Evolutionary conservation across 2,797 vertebrate species (phyloP), one percentile per base, ranked within the genome.

Genomic region (Bovichtus diacanthus): DNA sequence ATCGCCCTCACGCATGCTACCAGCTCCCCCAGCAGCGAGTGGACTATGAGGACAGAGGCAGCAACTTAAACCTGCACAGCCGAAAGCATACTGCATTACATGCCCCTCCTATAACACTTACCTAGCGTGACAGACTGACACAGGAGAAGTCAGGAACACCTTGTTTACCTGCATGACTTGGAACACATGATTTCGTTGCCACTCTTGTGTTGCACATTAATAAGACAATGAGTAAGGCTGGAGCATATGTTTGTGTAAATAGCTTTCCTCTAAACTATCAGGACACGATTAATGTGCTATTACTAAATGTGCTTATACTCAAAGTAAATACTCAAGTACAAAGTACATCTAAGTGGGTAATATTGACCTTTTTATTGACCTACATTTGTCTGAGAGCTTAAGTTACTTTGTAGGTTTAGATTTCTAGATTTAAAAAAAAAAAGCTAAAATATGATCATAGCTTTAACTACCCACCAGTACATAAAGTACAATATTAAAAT

Each of bases 21-120:
- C 76, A 55, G 70, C 76, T 76, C 44, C 72, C 70, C 44, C 9
- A 13, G 69, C 71, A 85, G 83, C 74, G 34, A 87, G 55, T 89
- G 90, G 90, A 54, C 6, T 8, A 59, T 1, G 36, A 79, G 59
- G 39, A 70, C 74, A 4, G 53, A 82, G 36, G 25, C 65, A 81
- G 70, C 73, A 79, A 79, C 76, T 66, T 78, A 81, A 88, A 92
- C 84, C 87, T 92, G 84, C 66, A 43, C 63, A 71, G 61, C 70
- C 81, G 65, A 86, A 70, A 80, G 76, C 76, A 74, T 81, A 70
- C 77, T 83, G 71, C 78, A 70, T 70, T 18, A 68, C 71, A 88
- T 5, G 92, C 89, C 63, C 92, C 92, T 87, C 93, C 93, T 72
- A 87, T 86, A 69, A 58, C 72, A 70, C 65, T 74, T 64, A 85